Evolutionary conservation across 2,797 vertebrate genomes (phyloP).

Genomic region (Gymnoscopelus braueri): DNA sequence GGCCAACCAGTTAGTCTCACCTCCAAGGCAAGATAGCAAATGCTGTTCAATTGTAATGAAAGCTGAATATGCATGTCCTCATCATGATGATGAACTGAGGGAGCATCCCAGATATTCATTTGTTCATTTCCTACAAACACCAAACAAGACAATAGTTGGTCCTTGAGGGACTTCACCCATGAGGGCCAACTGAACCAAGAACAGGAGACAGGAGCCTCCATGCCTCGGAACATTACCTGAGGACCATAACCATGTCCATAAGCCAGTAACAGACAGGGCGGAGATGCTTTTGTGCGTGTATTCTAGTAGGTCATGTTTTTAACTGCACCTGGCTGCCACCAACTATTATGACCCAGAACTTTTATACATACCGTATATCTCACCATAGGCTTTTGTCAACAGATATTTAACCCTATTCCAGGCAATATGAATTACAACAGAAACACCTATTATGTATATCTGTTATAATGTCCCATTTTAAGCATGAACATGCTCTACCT

Average conservation of each 20-base stretch:
- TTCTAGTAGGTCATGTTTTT: background rate
- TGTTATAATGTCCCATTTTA: constrained; percentile 12
- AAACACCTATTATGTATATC: constrained; percentile 26
- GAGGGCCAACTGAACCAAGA: constrained; percentile 6
- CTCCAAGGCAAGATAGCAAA: constrained; percentile 10
- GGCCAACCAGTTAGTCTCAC: constrained; percentile 8
- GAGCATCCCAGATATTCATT: constrained; percentile 17
- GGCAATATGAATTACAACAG: background rate
- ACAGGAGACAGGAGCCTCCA: constrained; percentile 5
- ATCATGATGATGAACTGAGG: constrained; percentile 17
- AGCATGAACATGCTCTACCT: background rate
- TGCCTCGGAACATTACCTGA: background rate
- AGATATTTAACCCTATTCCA: background rate
- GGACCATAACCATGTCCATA: background rate
- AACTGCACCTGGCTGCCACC: constrained; percentile 4
- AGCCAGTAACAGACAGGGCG: too few relatives aligned
- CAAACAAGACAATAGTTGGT: constrained; percentile 17
- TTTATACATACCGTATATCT: constrained; percentile 10
- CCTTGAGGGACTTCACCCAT: constrained; percentile 7
- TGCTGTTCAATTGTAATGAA: constrained; percentile 11
- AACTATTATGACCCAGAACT: background rate
- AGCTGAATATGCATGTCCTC: background rate
- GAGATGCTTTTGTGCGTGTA: background rate
- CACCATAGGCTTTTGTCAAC: constrained; percentile 6
- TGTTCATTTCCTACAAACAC: background rate